phyloP scores from a whole-genome alignment of 2,113 vertebrate species.

The Xyrauchen texanus region DNA sequence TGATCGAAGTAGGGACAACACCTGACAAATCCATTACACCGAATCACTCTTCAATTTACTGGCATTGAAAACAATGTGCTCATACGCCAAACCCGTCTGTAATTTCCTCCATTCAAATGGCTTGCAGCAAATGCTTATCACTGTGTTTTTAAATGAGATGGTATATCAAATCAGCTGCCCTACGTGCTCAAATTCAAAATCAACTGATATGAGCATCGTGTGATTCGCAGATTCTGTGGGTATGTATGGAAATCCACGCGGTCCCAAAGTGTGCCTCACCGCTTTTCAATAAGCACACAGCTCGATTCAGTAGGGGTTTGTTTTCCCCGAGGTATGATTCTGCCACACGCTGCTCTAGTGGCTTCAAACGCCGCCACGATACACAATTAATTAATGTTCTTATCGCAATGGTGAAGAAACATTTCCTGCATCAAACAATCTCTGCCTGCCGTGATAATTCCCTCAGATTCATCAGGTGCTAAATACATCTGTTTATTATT shows the following conservation, averaged over 20 bases:
- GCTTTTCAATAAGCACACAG: background rate
- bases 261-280: slow-evolving; percentile 4
- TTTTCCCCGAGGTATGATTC: background rate
- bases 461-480: slow-evolving; percentile 41
- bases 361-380: slow-evolving; percentile 30
- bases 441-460: slow-evolving; percentile 45
- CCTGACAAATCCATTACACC: slow-evolving; percentile 29
- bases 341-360: slow-evolving; percentile 41
- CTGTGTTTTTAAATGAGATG: slow-evolving; percentile 30
- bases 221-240: slow-evolving; percentile 9
- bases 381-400: slow-evolving; percentile 48
- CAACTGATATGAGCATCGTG: slow-evolving; percentile 6
- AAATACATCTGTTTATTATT: slow-evolving; percentile 37
- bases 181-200: slow-evolving; percentile 24
- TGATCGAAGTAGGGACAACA: slow-evolving; percentile 27
- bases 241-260: too few species aligned
- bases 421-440: slow-evolving; percentile 44
- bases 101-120: slow-evolving; percentile 31
- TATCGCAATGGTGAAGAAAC: slow-evolving; percentile 17
- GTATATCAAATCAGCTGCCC: slow-evolving; percentile 22
- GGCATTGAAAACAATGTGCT: slow-evolving; percentile 11
- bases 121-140: slow-evolving; percentile 11
- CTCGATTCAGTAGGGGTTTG: background rate
- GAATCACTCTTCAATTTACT: slow-evolving; percentile 34
- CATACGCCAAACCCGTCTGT: background rate